Conservation (phyloP, 2,797 vertebrate species). For the Notolabrus celidotus region DNA sequence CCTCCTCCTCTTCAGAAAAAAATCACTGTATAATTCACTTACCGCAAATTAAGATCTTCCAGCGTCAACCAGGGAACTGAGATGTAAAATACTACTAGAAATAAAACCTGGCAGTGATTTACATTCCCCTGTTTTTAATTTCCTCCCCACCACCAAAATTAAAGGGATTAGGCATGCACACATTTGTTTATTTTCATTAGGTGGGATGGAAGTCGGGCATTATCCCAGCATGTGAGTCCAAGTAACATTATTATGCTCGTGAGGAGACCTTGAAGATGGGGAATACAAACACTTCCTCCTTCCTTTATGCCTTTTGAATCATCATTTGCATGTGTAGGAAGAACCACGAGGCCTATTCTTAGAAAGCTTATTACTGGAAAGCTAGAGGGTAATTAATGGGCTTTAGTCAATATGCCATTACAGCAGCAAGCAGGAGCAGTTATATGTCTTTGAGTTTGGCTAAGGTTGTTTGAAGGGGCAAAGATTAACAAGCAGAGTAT, state of each 20-base stretch:
- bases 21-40: constrained; percentile 65
- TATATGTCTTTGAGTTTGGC: background rate
- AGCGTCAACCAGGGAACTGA: constrained; percentile 32
- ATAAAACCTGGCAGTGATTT: constrained; percentile 46
- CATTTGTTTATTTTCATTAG: constrained; percentile 68
- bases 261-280: constrained; percentile 44
- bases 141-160: constrained; percentile 35
- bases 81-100: constrained; percentile 38
- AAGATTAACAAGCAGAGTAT: background rate
- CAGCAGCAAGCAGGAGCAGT: constrained; percentile 11
- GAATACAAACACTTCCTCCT: constrained; percentile 18
- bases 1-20: constrained; percentile 51
- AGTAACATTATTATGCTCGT: constrained; percentile 25
- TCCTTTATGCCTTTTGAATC: constrained; percentile 22
- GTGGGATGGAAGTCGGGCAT: constrained; percentile 18
- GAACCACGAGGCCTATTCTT: constrained; percentile 41
- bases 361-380: constrained; percentile 53
- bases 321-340: constrained; percentile 43
- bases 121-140: constrained; percentile 34
- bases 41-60: constrained; percentile 49
- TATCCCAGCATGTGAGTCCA: constrained; percentile 51
- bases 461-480: no score
- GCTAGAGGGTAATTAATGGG: constrained; percentile 43
- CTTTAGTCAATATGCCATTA: constrained; percentile 33
- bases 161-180: constrained; percentile 51